Evolutionary conservation across 2,113 vertebrate genomes (phyloP).

Genomic region (Antechinus stuartii): DNA sequence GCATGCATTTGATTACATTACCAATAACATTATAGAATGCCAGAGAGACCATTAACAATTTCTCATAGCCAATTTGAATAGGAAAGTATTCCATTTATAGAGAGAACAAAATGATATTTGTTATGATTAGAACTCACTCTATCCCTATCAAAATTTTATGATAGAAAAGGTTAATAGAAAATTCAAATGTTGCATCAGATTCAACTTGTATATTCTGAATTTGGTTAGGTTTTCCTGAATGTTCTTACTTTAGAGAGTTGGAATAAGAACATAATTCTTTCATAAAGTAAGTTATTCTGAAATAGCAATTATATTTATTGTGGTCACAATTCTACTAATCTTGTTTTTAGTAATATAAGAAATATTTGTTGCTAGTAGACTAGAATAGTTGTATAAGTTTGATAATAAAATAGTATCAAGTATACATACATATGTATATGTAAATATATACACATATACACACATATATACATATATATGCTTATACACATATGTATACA

Average conservation of each 20-base stretch:
- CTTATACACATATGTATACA: not conserved
- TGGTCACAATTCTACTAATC: conserved; percentile 16
- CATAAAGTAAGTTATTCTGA: conserved; percentile 37
- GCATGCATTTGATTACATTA: conserved; percentile 44
- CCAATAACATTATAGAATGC: conserved; percentile 33
- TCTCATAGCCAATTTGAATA: conserved; percentile 43
- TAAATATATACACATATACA: not conserved
- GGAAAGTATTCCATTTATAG: conserved; percentile 59
- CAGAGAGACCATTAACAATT: conserved; percentile 32
- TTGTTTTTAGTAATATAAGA: conserved; percentile 1
- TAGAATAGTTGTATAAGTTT: not conserved
- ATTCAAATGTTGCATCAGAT: conserved; percentile 44
- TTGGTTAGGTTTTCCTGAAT: conserved; percentile 29
- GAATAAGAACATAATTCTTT: conserved; percentile 44
- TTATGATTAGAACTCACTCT: conserved; percentile 52
- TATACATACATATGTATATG: not conserved
- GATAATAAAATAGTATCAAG: conserved; percentile 28
- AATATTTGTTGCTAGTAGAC: not conserved
- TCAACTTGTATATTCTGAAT: conserved; percentile 26
- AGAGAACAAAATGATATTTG: conserved; percentile 51
- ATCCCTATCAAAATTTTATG: conserved; percentile 43
- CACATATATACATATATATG: not conserved
- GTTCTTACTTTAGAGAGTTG: conserved; percentile 24
- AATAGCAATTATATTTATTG: not conserved
- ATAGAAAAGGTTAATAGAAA: conserved; percentile 37